Conservation (phyloP, 2,797 vertebrate genomes). For the Falco columbarius region DNA sequence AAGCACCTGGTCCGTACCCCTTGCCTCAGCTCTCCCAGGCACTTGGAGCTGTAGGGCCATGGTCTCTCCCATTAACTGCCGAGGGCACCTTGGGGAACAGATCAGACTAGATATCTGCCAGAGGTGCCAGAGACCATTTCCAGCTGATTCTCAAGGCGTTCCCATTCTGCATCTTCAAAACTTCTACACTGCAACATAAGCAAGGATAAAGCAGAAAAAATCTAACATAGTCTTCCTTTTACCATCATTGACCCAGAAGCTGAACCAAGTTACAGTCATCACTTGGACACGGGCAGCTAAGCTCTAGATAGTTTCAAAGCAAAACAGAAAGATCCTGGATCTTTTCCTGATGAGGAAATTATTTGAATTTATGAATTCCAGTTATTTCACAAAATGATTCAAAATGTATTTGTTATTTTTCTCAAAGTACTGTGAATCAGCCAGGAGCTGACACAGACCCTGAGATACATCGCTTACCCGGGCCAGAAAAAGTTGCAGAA, state of each 20-base stretch:
- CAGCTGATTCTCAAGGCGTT: neutral
- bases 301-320: neutral
- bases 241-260: neutral
- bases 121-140: neutral
- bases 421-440: neutral
- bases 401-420: neutral
- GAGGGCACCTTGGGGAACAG: neutral
- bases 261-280: neutral
- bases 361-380: neutral
- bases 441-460: neutral
- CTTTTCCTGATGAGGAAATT: neutral
- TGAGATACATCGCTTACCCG: neutral
- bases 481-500: conserved; percentile 40
- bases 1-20: fast-evolving
- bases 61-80: neutral
- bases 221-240: neutral
- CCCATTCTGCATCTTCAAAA: neutral
- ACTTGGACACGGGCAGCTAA: neutral
- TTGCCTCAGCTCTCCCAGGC: neutral
- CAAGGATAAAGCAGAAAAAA: neutral
- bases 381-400: neutral
- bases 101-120: neutral
- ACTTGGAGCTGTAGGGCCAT: neutral
- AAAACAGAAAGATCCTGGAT: neutral
- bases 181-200: neutral